Evolutionary conservation across 2,797 vertebrate genomes (phyloP).

Genomic region (Melanogrammus aeglefinus): DNA sequence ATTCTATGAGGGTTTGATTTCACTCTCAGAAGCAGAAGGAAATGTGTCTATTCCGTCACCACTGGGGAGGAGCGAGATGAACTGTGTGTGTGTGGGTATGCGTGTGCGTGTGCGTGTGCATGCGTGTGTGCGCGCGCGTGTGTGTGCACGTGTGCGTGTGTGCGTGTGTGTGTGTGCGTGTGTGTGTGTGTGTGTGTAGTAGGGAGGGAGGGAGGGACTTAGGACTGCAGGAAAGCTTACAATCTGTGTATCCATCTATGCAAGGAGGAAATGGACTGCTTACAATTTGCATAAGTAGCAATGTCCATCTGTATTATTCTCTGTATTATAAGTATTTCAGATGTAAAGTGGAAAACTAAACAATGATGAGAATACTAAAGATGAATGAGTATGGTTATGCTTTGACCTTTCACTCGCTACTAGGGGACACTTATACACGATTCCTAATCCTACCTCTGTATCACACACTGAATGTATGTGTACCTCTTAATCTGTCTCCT

Average conservation of each 20-base stretch:
- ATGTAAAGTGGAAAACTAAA: neutral
- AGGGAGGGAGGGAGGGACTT: neutral
- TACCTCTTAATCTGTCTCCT: neutral
- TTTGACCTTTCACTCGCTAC: neutral
- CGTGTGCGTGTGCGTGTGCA: neutral
- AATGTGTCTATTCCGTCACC: slow-evolving; percentile 63
- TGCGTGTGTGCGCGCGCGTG: neutral
- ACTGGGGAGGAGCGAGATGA: slow-evolving; percentile 37
- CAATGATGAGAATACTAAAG: neutral
- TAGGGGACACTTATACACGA: neutral
- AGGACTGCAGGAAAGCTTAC: neutral
- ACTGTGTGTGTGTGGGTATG: neutral
- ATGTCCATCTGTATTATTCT: neutral
- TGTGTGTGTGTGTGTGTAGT: neutral
- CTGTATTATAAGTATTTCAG: neutral
- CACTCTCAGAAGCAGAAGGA: slow-evolving; percentile 55
- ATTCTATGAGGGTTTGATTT: slow-evolving; percentile 68
- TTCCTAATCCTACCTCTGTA: neutral
- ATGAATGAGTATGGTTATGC: neutral
- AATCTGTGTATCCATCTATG: neutral
- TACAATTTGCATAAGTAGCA: neutral
- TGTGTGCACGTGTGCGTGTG: neutral
- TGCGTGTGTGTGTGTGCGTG: neutral
- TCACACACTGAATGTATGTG: neutral
- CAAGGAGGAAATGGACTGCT: neutral